Evolutionary conservation across 2,888 invertebrate species (phyloP).

Genomic region (Cistogaster globosa): DNA sequence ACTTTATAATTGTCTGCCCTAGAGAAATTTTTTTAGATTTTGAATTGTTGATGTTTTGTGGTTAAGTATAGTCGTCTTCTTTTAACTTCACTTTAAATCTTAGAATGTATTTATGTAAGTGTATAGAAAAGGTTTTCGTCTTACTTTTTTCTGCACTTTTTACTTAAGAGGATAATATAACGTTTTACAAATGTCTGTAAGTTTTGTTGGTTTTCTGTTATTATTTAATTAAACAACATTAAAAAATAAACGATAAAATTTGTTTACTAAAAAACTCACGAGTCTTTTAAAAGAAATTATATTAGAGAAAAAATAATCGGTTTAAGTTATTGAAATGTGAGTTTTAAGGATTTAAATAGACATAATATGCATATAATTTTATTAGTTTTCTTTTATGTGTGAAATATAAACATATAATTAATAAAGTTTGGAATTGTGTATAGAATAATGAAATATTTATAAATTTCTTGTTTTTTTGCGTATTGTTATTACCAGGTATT

Average conservation of each 20-base stretch:
- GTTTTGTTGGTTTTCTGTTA: slow-evolving; percentile 32
- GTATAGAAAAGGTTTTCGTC: slow-evolving; percentile 14
- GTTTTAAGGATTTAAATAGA: no score
- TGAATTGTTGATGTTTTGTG: slow-evolving; percentile 71
- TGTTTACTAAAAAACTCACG: not conserved
- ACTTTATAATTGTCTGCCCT: slow-evolving; percentile 65
- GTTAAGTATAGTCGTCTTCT: slow-evolving; percentile 32
- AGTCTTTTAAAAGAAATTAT: not conserved
- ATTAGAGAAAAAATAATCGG: no score
- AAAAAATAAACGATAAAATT: slow-evolving; percentile 26
- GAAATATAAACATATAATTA: no score
- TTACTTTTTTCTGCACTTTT: not conserved
- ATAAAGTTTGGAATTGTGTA: no score
- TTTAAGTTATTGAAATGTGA: no score
- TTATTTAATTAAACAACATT: slow-evolving; percentile 59
- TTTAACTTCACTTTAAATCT: slow-evolving; percentile 17
- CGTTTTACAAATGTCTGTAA: slow-evolving; percentile 37
- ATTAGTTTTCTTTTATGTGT: no score
- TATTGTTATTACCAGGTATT: no score
- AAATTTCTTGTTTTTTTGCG: no score
- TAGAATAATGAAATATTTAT: no score
- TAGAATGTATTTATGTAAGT: not conserved
- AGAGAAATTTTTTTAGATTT: slow-evolving; percentile 70
- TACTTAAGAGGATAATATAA: slow-evolving; percentile 30
- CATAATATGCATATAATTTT: no score